Evolutionary conservation across 2,113 vertebrate species (phyloP).

Genomic region (Apeltes quadracus): DNA sequence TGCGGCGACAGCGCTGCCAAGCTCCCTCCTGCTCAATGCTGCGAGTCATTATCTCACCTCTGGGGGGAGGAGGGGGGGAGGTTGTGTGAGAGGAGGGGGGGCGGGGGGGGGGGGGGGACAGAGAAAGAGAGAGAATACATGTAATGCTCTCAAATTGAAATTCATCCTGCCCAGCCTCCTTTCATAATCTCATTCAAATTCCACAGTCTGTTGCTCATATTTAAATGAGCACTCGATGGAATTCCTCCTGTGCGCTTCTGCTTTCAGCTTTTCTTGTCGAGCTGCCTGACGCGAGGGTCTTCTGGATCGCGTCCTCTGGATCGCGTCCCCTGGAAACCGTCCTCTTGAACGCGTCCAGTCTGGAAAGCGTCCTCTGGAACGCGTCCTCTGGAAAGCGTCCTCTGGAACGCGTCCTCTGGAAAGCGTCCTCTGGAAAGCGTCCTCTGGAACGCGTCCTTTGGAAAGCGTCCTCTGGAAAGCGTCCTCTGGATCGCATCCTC

Average conservation of each 20-base stretch:
- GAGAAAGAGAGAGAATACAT: slow-evolving; percentile 34
- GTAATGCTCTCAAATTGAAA: slow-evolving; percentile 69
- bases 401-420: no score
- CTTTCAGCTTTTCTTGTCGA: slow-evolving; percentile 38
- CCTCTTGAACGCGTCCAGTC: no score
- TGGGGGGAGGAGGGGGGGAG: slow-evolving; percentile 30
- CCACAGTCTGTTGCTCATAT: slow-evolving; percentile 67
- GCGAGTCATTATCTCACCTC: slow-evolving; percentile 65
- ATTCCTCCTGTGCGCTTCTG: slow-evolving; percentile 49
- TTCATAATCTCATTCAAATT: slow-evolving; percentile 69
- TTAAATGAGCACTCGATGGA: slow-evolving; percentile 69
- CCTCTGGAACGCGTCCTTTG: no score
- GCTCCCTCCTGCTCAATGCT: slow-evolving; percentile 53
- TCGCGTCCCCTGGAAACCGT: no score
- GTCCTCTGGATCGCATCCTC: no score
- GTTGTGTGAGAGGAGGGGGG: no score
- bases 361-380: no score
- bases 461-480: no score
- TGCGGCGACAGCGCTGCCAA: slow-evolving; percentile 56
- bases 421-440: no score
- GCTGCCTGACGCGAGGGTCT: no score
- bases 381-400: no score
- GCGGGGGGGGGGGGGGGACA: not conserved
- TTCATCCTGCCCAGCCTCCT: slow-evolving; percentile 50
- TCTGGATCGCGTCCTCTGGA: no score